Base-by-base conservation (phyloP, 2,113 vertebrate genomes). In the Macrotus californicus region DNA sequence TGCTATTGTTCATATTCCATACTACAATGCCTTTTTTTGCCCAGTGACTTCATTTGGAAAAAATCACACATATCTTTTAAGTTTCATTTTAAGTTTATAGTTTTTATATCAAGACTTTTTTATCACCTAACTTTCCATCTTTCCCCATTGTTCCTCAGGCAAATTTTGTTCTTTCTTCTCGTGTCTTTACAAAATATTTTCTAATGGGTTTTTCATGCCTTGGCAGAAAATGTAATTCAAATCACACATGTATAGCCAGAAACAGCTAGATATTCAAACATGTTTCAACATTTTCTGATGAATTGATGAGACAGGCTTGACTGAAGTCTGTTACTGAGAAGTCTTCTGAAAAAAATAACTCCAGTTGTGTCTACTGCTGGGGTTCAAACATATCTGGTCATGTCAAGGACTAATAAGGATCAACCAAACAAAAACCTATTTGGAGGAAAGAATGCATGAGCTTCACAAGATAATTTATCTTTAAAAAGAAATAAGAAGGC, bases 281-380 rank as follows among this genome's bases (percentile, higher is more conserved):
- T 72, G 46, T 93, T 93, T 93, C 39, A 26, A 80, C 61, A 93
- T 94, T 69, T 92, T 83, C 61, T 75, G 69, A 96, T 82, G 48
- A 89, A 91, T 13, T 83, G 26, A 89, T 86, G 36, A 82, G 73
- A 88, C 6, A 86, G 22, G 4, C 12, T 75, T 24, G 83, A 54
- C 15, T 56, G 16, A 61, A 84, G 29, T 39, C 26, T 93, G 31
- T 97, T 92, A 43, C 36, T 89, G 43, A 86, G 14, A 21, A 73
- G 66, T 82, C 36, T 77, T 86, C 79, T 89, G 36, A 87, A 93
- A 94, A 94, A 95, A 94, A 39, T 67, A 69, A 56, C 56, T 75
- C 22, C 69, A 83, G 10, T 11, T 93, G 34, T 83, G 34, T 93
- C n/a, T 29, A 73, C 41, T 87, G 59, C 24, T 83, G 46, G 18